Percentiles rank a stretch among this genome's conserved stretches.
These are phyloP conservation scores for Bemisia tabaci DNA, from an alignment of 1,140 invertebrate species.

Conservation along the genomic window DNA sequence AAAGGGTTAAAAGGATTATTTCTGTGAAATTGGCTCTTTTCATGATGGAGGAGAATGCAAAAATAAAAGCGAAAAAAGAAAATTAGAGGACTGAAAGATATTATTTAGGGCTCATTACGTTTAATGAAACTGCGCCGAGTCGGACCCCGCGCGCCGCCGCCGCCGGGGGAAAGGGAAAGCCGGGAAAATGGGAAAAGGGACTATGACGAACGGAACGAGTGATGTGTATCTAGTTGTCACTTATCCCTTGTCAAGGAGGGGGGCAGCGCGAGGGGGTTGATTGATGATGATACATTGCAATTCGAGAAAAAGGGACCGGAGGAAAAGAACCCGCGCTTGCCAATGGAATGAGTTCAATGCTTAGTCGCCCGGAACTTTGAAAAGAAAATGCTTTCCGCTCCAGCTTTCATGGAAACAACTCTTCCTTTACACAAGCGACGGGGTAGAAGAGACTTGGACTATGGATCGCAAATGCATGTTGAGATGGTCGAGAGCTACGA, in stretches of 20 bases:
- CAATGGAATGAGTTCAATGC: background rate
- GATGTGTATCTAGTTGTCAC: background rate
- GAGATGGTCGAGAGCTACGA: no score
- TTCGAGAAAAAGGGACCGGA: no score
- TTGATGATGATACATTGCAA: background rate
- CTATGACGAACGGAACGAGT: background rate
- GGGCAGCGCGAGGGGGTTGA: background rate
- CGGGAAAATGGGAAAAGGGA: background rate
- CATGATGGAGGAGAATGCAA: no score
- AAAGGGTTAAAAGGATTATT: no score
- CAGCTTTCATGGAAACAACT: background rate
- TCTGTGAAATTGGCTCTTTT: no score
- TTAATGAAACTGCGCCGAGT: background rate
- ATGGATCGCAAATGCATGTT: no score
- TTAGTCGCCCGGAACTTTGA: background rate
- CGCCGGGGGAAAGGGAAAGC: background rate
- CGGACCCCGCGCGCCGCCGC: no score
- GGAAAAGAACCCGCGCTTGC: background rate
- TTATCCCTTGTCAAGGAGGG: background rate
- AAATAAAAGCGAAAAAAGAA: background rate
- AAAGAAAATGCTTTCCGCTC: background rate
- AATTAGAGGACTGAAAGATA: background rate
- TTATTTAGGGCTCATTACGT: background rate
- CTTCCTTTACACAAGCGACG: background rate
- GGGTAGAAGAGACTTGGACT: no score